Evolutionary conservation across 2,888 invertebrate genomes (phyloP).

Genomic region (Choristoneura rosaceana): DNA sequence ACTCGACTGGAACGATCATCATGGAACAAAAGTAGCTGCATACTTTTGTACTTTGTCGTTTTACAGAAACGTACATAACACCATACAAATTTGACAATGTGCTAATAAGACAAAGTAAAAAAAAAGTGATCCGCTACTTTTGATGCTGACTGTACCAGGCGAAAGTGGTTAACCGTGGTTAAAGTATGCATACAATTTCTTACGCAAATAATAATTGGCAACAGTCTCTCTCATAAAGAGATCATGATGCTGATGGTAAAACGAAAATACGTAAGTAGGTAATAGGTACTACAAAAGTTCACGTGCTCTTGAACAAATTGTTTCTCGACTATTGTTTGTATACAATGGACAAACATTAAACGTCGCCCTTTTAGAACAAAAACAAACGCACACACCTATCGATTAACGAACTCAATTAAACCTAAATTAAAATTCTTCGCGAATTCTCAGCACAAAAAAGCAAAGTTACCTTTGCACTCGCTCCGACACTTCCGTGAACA

Average conservation of each 20-base stretch:
- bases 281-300: background rate
- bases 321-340: background rate
- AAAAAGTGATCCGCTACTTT: too few relatives aligned
- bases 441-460: background rate
- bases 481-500: background rate
- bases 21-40: too few relatives aligned
- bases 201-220: slow-evolving; percentile 2
- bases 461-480: slow-evolving; percentile 21
- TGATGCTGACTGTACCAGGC: too few relatives aligned
- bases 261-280: background rate
- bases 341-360: background rate
- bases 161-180: slow-evolving; percentile 3
- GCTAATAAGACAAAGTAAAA: too few relatives aligned
- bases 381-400: background rate
- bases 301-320: background rate
- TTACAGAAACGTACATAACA: too few relatives aligned
- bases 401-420: background rate
- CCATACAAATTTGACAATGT: too few relatives aligned
- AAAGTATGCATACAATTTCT: slow-evolving; percentile 4
- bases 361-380: background rate
- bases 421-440: slow-evolving; percentile 17
- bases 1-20: too few relatives aligned
- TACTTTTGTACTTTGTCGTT: too few relatives aligned
- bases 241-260: background rate
- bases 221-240: background rate